Base-by-base conservation (phyloP, 2,113 vertebrate species). In the Sylvia atricapilla region DNA sequence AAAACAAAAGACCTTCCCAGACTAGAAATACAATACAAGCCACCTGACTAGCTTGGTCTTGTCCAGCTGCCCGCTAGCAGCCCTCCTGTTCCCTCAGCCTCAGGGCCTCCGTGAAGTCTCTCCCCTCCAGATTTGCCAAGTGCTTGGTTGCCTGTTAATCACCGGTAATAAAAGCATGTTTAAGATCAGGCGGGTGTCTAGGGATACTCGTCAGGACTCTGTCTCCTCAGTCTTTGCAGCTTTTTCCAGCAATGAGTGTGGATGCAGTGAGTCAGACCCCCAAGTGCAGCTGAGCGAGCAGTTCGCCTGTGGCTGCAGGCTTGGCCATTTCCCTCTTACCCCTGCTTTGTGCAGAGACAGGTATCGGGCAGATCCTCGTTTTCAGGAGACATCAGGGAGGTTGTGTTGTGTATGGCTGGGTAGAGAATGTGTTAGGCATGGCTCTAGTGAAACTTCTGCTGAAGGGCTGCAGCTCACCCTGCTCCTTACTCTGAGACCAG, bases 41-140 rank as follows among this genome's bases (percentile, higher is more conserved):
- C 66, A 64, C 80, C 56, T 68, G 59, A 95, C 43, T 47, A 89
- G n/a, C 52, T 49, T 75, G 59, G 83, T 86, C 68, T 92, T 90
- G 62, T 89, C 56, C 37, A 46, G 53, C 59, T 3, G 19, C 74
- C 63, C 13, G 4, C 74, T 73, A 90, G 79, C 24, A 77, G 2
- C 31, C 33, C 23, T 89, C 24, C 31, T 84, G 70, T 68, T 44
- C 21, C 31, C 21, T 87, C 59, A 46, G 76, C 58, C 75, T 83
- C 10, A 13, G 44, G 47, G 68, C 72, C 55, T 80, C 37, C 0
- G 0, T 33, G 28, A 78, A 77, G 60, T 35, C 31, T 81, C 35
- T 91, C 31, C 31, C 24, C 20, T 93, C 39, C 7, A 5, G 39
- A 86, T 92, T 88, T 88, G 47, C 64, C 39, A 66, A 74, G 43